A percentile compares a stretch with the other conserved stretches of the same genome.
Evolutionary conservation across 1,140 invertebrate species (phyloP).

Genomic region (Drosophila ficusphila): DNA sequence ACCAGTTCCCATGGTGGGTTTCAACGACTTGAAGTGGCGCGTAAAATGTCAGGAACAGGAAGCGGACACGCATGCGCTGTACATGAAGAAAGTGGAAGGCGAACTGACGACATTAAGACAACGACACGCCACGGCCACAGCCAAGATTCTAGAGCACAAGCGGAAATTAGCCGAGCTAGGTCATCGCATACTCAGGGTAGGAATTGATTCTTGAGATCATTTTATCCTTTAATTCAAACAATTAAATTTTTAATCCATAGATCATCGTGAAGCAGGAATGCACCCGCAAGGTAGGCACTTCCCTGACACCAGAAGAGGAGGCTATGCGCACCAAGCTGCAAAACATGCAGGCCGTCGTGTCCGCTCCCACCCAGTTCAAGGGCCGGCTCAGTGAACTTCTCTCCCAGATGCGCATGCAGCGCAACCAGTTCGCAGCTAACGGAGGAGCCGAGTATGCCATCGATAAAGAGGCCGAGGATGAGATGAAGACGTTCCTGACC

Average conservation of each 20-base stretch:
- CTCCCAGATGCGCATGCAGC: conserved; percentile 93
- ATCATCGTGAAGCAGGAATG: conserved; percentile 95
- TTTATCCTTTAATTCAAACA: neutral
- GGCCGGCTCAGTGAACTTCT: conserved; percentile 95
- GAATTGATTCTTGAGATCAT: conserved; percentile 11
- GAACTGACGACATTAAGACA: conserved; percentile 91
- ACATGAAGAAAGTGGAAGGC: conserved; percentile 90
- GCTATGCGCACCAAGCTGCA: conserved; percentile 92
- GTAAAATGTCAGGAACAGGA: conserved; percentile 93
- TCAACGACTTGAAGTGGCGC: conserved; percentile 90
- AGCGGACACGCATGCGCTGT: conserved; percentile 90
- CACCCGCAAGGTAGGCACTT: conserved; percentile 92
- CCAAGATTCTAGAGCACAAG: conserved; percentile 90
- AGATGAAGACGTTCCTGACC: conserved; percentile 90
- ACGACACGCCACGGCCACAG: conserved; percentile 89
- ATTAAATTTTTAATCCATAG: conserved; percentile 80
- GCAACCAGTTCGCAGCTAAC: conserved; percentile 85
- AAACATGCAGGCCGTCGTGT: conserved; percentile 92
- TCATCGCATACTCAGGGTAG: conserved; percentile 90
- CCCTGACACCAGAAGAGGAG: conserved; percentile 95
- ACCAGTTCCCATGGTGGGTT: conserved; percentile 96
- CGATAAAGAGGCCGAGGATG: conserved; percentile 87
- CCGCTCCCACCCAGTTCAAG: conserved; percentile 96
- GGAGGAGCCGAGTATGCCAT: conserved; percentile 85
- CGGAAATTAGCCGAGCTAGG: conserved; percentile 90